These are phyloP conservation scores for Triplophysa rosa DNA, from an alignment of 2,113 vertebrate genomes.

Conservation along the genomic window DNA sequence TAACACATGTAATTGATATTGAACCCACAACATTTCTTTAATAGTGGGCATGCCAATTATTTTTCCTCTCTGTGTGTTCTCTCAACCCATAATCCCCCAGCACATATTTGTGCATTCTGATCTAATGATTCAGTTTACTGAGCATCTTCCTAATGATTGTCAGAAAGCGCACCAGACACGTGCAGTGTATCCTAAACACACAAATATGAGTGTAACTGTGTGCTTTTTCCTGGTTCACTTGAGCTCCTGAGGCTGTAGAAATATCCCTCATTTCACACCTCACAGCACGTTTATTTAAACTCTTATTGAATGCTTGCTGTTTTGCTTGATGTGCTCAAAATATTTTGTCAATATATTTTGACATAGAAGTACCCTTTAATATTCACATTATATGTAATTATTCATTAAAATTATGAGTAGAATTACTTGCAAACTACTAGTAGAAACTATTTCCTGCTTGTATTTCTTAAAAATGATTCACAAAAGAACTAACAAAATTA, in stretches of 20 bases:
- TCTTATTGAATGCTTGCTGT: background rate
- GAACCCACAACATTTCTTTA: background rate
- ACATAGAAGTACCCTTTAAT: background rate
- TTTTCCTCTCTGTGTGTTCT: background rate
- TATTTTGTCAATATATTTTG: too few relatives aligned
- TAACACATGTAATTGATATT: background rate
- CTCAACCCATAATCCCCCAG: background rate
- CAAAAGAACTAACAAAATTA: background rate
- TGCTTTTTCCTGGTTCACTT: background rate
- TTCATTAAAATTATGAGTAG: too few relatives aligned
- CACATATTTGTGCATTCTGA: background rate
- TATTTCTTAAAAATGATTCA: background rate
- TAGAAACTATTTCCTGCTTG: background rate
- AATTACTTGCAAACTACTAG: too few relatives aligned
- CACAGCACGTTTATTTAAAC: conserved; percentile 4
- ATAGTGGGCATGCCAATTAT: background rate
- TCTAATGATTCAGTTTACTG: background rate
- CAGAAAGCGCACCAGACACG: background rate
- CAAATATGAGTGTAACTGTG: background rate
- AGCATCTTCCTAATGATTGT: background rate
- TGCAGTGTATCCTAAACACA: background rate
- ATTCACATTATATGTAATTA: background rate
- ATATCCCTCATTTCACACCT: conserved; percentile 32
- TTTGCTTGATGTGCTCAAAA: conserved; percentile 3
- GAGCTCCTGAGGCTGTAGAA: background rate